phyloP scores from a whole-genome alignment of 1,140 invertebrate species.

The Drosophila carrolli region DNA sequence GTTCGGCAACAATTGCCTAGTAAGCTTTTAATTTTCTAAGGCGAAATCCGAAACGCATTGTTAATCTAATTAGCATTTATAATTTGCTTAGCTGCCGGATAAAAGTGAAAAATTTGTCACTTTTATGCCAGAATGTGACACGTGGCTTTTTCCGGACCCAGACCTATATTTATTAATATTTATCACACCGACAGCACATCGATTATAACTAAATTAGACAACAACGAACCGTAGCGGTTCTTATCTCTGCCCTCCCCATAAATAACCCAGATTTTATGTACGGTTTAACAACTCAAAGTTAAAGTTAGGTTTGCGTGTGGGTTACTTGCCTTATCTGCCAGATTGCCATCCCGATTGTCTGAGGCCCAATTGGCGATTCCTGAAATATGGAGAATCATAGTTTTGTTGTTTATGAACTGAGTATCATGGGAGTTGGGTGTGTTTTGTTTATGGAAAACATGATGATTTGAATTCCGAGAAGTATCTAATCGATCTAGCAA shows the following conservation, averaged over 20 bases:
- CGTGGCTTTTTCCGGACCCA: slow-evolving; percentile 15
- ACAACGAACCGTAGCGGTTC: slow-evolving; percentile 10
- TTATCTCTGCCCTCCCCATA: slow-evolving; percentile 38
- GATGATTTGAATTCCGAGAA: slow-evolving; percentile 16
- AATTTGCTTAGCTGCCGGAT: slow-evolving; percentile 37
- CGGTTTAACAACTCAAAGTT: slow-evolving; percentile 7
- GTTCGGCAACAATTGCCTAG: slow-evolving; percentile 35
- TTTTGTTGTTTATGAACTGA: slow-evolving; percentile 10
- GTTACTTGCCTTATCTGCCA: slow-evolving; percentile 83
- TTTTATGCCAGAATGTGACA: slow-evolving; percentile 19
- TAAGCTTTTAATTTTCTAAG: slow-evolving; percentile 19
- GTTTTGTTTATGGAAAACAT: slow-evolving; percentile 11
- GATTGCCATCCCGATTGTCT: slow-evolving; percentile 81
- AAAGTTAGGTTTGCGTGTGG: background rate
- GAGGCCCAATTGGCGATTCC: slow-evolving; percentile 82
- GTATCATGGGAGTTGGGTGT: background rate
- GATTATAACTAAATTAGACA: slow-evolving; percentile 67
- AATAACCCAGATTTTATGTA: slow-evolving; percentile 19
- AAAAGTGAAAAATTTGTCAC: slow-evolving; percentile 36
- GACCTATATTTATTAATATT: slow-evolving; percentile 14
- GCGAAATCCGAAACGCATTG: slow-evolving; percentile 37
- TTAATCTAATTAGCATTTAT: slow-evolving; percentile 77
- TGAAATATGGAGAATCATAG: slow-evolving; percentile 61
- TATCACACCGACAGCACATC: slow-evolving; percentile 31
- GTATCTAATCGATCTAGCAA: slow-evolving; percentile 36